Evolutionary conservation across 2,113 vertebrate species (phyloP), one percentile per base, ranked within the genome.

Genomic region (Myodes glareolus): DNA sequence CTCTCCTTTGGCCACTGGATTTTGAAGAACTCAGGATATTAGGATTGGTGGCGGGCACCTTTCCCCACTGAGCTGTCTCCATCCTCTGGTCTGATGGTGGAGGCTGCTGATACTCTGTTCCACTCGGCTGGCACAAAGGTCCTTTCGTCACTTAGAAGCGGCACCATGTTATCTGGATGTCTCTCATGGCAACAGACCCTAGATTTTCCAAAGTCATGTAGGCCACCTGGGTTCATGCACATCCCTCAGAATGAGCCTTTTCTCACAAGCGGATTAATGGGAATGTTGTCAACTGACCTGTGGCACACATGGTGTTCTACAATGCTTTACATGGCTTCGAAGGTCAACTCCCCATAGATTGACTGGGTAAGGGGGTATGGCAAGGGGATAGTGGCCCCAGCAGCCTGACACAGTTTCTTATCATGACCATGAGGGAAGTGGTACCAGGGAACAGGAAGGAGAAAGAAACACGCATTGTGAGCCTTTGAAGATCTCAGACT

Each of bases 401-500:
- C 0, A 29, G 52, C 42, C 33, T 10, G 5, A 67, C 25, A 11
- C 19, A 23, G 50, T 25, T 95, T 36, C 55, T 39, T 42, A 16
- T 16, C 27, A 52, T 65, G 68, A 88, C 7, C 23, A 75, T 58
- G 27, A 33, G 36, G 27, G 42, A 90, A 95, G 82, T 13, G 13
- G 73, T 31, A 75, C 10, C 6, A 14, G 77, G 31, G 63, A 92
- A n/a, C 21, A 91, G 50, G 47, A 68, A 94, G 45, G n/a, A 73
- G 29, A 10, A 45, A 65, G 92, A 23, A 47, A 91, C 86, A 1
- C 4, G 52, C 50, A 78, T 50, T 4, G 42, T 61, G 50, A 80
- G 50, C 5, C 77, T n/a, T 95, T 80, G 85, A 78, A 58, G 47
- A 67, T 13, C 58, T 65, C 52, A 67, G 93, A 91, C 52, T 76